phyloP scores from a whole-genome alignment of 2,888 invertebrate species.

The Harpalus rubripes region DNA sequence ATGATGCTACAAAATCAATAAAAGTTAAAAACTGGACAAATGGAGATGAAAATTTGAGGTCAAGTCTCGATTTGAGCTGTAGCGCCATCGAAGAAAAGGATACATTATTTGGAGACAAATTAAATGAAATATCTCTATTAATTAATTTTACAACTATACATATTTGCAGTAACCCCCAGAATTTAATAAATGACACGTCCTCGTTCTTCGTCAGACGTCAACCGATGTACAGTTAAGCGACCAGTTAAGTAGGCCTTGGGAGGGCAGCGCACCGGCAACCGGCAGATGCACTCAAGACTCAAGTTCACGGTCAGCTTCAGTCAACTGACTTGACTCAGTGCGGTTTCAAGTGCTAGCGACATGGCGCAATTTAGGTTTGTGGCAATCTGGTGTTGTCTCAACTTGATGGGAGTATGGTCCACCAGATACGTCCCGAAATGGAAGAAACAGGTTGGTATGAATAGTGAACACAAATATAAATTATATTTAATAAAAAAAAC shows the following conservation, averaged over 20 bases:
- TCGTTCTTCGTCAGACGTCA: neutral
- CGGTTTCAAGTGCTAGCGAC: slow-evolving; percentile 23
- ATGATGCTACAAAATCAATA: too few species aligned
- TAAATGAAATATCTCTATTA: too few species aligned
- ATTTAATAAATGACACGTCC: neutral
- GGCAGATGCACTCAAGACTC: slow-evolving; percentile 71
- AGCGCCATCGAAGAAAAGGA: too few species aligned
- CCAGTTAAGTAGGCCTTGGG: slow-evolving; percentile 71
- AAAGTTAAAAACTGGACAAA: too few species aligned
- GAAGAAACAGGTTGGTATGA: slow-evolving; percentile 85
- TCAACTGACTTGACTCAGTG: slow-evolving; percentile 21
- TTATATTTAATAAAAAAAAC: too few species aligned
- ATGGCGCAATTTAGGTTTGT: slow-evolving; percentile 16
- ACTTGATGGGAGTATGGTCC: slow-evolving; percentile 70
- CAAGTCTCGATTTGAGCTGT: too few species aligned
- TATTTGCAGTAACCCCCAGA: neutral
- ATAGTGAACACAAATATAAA: too few species aligned
- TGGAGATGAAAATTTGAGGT: too few species aligned
- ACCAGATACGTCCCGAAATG: slow-evolving; percentile 86
- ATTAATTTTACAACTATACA: too few species aligned
- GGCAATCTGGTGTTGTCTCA: slow-evolving; percentile 6
- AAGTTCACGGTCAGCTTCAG: slow-evolving; percentile 74
- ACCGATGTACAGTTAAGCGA: slow-evolving; percentile 72
- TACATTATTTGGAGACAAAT: too few species aligned
- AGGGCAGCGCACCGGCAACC: slow-evolving; percentile 72